A percentile compares a stretch with the other conserved stretches of the same genome.
phyloP scores from a whole-genome alignment of 92 coral and sea anemone species.

The Muricea muricata region DNA sequence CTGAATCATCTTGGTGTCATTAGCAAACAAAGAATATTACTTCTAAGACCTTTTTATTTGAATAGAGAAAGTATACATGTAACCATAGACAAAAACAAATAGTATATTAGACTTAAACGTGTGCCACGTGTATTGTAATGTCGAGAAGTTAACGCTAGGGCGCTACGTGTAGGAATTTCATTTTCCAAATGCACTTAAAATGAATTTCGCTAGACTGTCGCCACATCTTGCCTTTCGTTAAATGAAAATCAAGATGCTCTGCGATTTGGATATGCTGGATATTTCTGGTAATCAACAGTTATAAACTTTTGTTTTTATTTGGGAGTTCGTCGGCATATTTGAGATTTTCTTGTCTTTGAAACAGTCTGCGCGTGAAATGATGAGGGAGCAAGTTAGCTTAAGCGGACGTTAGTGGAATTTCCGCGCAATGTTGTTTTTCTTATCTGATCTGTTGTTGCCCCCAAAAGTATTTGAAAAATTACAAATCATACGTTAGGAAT shows the following conservation, averaged over 20 bases:
- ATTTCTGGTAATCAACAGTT: not conserved
- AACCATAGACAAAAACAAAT: not conserved
- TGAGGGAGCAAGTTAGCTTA: slow-evolving; percentile 4
- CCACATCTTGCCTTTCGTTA: not conserved
- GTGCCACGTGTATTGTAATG: not conserved
- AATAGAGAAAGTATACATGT: not conserved
- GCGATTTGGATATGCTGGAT: not conserved
- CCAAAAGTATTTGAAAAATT: slow-evolving; percentile 25
- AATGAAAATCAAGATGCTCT: slow-evolving; percentile 1
- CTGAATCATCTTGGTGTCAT: not conserved
- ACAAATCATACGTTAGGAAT: not conserved
- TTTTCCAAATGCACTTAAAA: not conserved
- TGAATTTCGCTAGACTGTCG: not conserved
- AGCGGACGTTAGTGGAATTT: slow-evolving; percentile 12
- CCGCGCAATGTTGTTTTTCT: not conserved
- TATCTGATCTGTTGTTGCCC: not conserved
- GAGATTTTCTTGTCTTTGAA: not conserved
- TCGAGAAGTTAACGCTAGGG: not conserved
- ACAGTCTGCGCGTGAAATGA: not conserved
- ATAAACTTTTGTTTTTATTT: not conserved
- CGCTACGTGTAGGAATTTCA: not conserved
- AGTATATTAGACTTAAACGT: too few relatives aligned
- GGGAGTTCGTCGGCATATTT: not conserved
- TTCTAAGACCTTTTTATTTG: not conserved
- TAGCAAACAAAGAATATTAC: not conserved